Base-by-base conservation (phyloP, 92 coral and sea anemone genomes). In the Pocillopora grandis region DNA sequence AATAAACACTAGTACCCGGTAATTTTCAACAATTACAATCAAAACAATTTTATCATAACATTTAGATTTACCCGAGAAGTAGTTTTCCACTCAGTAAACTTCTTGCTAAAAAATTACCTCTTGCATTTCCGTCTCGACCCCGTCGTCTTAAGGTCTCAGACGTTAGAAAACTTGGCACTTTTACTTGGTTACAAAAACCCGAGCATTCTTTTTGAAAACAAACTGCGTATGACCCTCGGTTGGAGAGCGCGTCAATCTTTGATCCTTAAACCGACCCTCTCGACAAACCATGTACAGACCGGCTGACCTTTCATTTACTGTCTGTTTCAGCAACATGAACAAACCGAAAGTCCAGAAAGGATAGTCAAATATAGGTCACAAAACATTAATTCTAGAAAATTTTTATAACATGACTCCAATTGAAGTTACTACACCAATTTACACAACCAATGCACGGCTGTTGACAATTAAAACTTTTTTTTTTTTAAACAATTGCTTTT, bases 231-330 rank as follows among this genome's bases (percentile, higher is more conserved):
- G 63, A 66, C 73, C 9, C 64, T 5, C 74, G 14, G 83, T 23
- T 14, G 74, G 83, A 27, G 3, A 13, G 8, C 81, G 6, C 20
- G 64, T 13, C 1, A 58, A 21, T 35, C 36, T 52, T 4, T 79
- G 83, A 79, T 19, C 74, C 83, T 66, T 55, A 67, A 48, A 14
- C 48, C 21, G 9, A 37, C 21, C 74, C 70, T 42, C 55, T 13
- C 37, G 21, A 27, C 36, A 6, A 23, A 2, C 48, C 56, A 18
- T 2, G 62, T 56, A 63, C 12, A 62, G 73, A 35, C 27, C 10
- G 83, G 17, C 83, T 79, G 83, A 79, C 74, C 83, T 27, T 6
- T 20, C 21, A 21, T 78, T 35, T 15, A 55, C 55, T 21, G 82
- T 78, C 83, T 66, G 63, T 52, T 36, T 78, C 12, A 15, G 64